Evolutionary conservation across 2,797 vertebrate genomes (phyloP), one percentile per base, ranked within the genome.

Genomic region (Esox lucius): DNA sequence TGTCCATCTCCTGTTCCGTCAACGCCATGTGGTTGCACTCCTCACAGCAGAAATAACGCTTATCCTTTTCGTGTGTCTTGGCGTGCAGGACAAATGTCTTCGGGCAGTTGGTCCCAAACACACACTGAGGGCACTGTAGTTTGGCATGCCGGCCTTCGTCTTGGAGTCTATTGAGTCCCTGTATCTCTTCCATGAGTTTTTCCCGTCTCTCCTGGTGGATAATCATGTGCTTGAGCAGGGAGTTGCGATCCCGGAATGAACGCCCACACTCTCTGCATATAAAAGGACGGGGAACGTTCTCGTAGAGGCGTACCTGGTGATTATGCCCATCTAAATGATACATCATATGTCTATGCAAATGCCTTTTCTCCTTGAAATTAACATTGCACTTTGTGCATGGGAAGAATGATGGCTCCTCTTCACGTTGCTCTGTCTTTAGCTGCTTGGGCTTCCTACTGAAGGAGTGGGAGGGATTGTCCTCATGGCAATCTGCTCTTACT

Each of bases 311-410:
- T 89, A 96, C 95, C 92, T 96, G 96, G 95, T 96, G 96, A 95
- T 97, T 98, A 91, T 97, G 95, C 85, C 94, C 92, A 87, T 94
- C 95, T 94, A 98, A 95, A 93, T 99, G 97, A 94, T 97, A 97
- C 96, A 99, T 98, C 98, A 98, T 96, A 91, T 96, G 96, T 85
- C 95, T 95, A 89, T 98, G 96, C 92, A 98, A 96, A 90, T 97
- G 94, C 73, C 93, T 96, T 86, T 96, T 95, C 92, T 96, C 95
- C 92, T 95, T 94, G 89, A 96, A 97, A 95, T 97, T 96, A 95
- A 95, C 94, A 90, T 96, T 95, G 94, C 96, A 96, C 94, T 95
- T 96, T 81, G 95, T 94, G 94, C 97, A 95, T 78, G 95, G 95
- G 91, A 96, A 96, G 89, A 96, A 95, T 4, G 95, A 94, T 73